A percentile compares a stretch with the other conserved stretches of the same genome.
Evolutionary conservation across 2,888 invertebrate species (phyloP).

Genomic region (Eumerus sabulonum): DNA sequence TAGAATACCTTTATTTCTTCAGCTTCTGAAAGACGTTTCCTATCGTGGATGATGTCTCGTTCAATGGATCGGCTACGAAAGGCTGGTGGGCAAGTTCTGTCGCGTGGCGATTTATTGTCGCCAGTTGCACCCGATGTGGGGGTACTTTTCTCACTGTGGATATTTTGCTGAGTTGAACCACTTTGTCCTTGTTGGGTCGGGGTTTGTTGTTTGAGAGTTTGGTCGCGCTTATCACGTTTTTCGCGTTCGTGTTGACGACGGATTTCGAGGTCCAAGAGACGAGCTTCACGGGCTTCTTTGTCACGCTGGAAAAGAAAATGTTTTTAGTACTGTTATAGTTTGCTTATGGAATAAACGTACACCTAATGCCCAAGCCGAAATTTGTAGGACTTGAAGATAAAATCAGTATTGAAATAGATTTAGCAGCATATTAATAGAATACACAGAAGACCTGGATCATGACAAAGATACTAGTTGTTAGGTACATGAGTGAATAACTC

Average conservation of each 20-base stretch:
- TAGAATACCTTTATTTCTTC: slow-evolving; percentile 74
- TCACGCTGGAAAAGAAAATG: slow-evolving; percentile 73
- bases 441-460: no score
- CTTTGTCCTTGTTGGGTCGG: slow-evolving; percentile 70
- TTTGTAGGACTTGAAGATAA: no score
- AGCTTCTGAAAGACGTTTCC: slow-evolving; percentile 75
- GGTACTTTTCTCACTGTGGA: slow-evolving; percentile 71
- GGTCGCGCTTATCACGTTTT: slow-evolving; percentile 74
- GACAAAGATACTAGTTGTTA: no score
- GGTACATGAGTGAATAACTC: no score
- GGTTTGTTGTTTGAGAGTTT: slow-evolving; percentile 74
- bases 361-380: no score
- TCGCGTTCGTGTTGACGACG: slow-evolving; percentile 78
- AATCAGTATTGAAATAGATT: no score
- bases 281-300: slow-evolving; percentile 78
- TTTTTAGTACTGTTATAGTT: neutral
- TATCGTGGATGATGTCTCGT: slow-evolving; percentile 75
- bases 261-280: slow-evolving; percentile 78
- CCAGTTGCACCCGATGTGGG: slow-evolving; percentile 71
- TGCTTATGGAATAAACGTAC: no score
- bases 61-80: slow-evolving; percentile 78
- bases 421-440: no score
- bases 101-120: slow-evolving; percentile 68
- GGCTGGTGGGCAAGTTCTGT: slow-evolving; percentile 76
- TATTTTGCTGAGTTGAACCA: slow-evolving; percentile 48